A percentile compares a stretch with the other conserved stretches of the same genome.
phyloP scores from a whole-genome alignment of 2,113 vertebrate genomes.

The Rhinopomastus cyanomelas region DNA sequence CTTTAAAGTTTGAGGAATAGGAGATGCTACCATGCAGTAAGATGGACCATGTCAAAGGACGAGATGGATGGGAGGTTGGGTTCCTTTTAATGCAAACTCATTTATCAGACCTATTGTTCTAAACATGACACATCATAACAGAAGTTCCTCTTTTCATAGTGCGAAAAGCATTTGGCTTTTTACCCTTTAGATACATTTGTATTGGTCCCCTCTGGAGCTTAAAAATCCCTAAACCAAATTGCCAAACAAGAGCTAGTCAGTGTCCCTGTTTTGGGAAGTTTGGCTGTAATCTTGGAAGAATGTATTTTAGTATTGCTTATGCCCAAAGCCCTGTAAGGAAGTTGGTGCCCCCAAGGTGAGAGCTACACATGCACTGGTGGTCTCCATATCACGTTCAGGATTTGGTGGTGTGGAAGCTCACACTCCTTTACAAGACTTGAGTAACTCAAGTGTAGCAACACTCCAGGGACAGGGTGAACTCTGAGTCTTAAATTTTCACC shows the following conservation, averaged over 20 bases:
- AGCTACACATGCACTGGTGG: rapidly evolving
- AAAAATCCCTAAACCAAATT: background rate
- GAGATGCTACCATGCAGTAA: background rate
- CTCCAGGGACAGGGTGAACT: background rate
- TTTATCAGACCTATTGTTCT: background rate
- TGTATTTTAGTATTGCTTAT: background rate
- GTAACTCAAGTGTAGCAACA: rapidly evolving
- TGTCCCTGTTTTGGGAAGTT: background rate
- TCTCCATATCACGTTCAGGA: background rate
- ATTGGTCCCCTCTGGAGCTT: background rate
- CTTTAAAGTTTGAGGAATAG: background rate
- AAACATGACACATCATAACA: background rate
- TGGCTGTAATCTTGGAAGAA: background rate
- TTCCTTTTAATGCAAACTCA: too few relatives aligned
- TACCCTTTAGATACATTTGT: background rate
- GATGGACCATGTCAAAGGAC: background rate
- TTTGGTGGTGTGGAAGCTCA: background rate
- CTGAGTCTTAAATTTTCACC: background rate
- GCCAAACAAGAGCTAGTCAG: background rate
- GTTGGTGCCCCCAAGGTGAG: background rate
- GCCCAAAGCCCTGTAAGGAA: background rate
- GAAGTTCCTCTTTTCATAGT: background rate
- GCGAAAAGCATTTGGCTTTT: background rate
- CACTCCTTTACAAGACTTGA: background rate
- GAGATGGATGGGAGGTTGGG: rapidly evolving